These are phyloP conservation scores for Hoplodrina blanda DNA, from an alignment of 2,888 invertebrate genomes.

Conservation along the genomic window DNA sequence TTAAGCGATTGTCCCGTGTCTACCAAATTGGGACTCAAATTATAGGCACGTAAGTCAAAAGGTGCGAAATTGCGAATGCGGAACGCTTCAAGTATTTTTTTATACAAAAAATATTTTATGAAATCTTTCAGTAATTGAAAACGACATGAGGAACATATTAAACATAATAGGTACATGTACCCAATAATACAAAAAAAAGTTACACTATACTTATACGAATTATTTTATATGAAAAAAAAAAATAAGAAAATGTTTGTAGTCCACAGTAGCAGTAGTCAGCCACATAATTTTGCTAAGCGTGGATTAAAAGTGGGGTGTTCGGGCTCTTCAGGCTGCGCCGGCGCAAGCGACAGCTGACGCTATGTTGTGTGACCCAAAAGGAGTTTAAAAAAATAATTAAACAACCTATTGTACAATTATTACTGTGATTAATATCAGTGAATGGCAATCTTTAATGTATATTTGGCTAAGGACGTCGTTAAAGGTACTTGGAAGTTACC, in stretches of 20 bases:
- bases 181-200: neutral
- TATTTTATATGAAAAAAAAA: too few species aligned
- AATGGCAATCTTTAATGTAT: conserved; percentile 51
- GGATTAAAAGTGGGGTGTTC: conserved; percentile 84
- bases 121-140: neutral
- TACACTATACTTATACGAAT: too few species aligned
- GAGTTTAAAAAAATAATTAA: conserved; percentile 58
- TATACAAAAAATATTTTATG: neutral
- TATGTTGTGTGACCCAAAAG: conserved; percentile 42
- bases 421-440: conserved; percentile 58
- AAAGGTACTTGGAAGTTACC: conserved; percentile 23
- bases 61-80: neutral
- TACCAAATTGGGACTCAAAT: conserved; percentile 34
- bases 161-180: neutral
- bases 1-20: conserved; percentile 6
- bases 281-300: conserved; percentile 70
- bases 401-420: conserved; percentile 57
- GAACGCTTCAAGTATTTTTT: neutral
- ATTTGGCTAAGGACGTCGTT: conserved; percentile 35
- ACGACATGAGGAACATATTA: neutral
- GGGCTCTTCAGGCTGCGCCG: conserved; percentile 78
- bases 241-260: conserved; percentile 56
- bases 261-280: conserved; percentile 67
- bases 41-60: conserved; percentile 30
- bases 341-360: conserved; percentile 86